Evolutionary conservation across 2,888 invertebrate species (phyloP).

Genomic region (Drosophila subquinaria): DNA sequence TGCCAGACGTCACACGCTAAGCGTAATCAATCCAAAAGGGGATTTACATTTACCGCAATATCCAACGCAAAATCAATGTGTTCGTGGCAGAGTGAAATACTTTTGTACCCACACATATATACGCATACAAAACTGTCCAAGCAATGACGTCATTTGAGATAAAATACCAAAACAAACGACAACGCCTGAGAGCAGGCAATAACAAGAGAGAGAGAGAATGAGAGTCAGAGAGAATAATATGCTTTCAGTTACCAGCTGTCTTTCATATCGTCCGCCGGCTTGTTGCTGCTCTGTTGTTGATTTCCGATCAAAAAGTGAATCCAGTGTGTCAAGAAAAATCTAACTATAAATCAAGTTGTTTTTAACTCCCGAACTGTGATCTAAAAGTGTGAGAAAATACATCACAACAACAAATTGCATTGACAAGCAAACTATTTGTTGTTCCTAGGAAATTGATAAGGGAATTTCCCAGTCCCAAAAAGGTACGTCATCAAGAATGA

Average conservation of each 20-base stretch:
- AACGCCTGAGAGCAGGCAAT: constrained; percentile 16
- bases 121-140: not conserved
- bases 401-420: constrained; percentile 2
- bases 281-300: constrained; percentile 13
- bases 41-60: constrained; percentile 32
- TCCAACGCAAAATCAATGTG: constrained; percentile 3
- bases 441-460: constrained; percentile 16
- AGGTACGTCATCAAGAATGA: constrained; percentile 29
- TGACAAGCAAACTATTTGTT: constrained; percentile 15
- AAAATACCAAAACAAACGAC: constrained; percentile 32
- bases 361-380: not conserved
- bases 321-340: constrained; percentile 26
- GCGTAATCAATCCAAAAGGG: constrained; percentile 13
- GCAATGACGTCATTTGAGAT: constrained; percentile 61
- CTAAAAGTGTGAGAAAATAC: constrained; percentile 5
- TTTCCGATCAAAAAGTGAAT: constrained; percentile 32
- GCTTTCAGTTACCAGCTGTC: constrained; percentile 46
- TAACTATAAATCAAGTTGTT: constrained; percentile 13
- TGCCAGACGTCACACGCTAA: not conserved
- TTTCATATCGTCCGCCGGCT: constrained; percentile 46
- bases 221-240: constrained; percentile 11
- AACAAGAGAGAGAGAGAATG: constrained; percentile 31
- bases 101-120: not conserved
- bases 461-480: constrained; percentile 38
- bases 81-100: constrained; percentile 40